A percentile compares a stretch with the other conserved stretches of the same genome.
phyloP scores from a whole-genome alignment of 2,113 vertebrate species.

The Taxidea taxus region DNA sequence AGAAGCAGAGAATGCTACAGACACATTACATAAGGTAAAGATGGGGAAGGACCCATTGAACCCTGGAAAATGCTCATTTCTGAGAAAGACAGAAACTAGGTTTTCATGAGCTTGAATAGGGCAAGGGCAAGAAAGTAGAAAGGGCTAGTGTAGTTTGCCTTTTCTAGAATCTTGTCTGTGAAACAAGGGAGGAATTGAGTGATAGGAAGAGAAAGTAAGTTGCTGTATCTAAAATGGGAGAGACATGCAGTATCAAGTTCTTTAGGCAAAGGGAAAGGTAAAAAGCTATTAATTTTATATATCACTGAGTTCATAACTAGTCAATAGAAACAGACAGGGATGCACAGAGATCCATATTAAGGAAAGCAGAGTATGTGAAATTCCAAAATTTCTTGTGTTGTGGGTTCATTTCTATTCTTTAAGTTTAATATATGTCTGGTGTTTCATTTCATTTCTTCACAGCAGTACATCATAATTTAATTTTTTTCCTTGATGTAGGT shows the following conservation, averaged over 20 bases:
- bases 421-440: conserved; percentile 66
- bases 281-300: conserved; percentile 66
- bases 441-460: conserved; percentile 71
- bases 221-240: not conserved
- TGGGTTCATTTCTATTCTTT: conserved; percentile 73
- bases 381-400: conserved; percentile 58
- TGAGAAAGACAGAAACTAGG: not conserved
- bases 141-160: not conserved
- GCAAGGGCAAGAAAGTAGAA: not conserved
- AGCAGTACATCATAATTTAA: conserved; percentile 68
- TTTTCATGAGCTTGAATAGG: not conserved
- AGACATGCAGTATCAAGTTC: conserved; percentile 23
- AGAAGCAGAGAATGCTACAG: not conserved
- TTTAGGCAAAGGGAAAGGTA: conserved; percentile 26
- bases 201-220: not conserved
- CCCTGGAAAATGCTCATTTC: not conserved
- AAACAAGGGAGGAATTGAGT: not conserved
- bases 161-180: not conserved
- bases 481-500: conserved; percentile 66
- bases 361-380: conserved; percentile 17
- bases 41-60: not conserved
- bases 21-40: not conserved
- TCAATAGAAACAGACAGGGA: conserved; percentile 49
- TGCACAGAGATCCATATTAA: conserved; percentile 23
- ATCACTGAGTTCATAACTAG: conserved; percentile 20